Percentiles rank a stretch among this genome's conserved stretches.
phyloP scores from a whole-genome alignment of 2,113 vertebrate genomes.

The Sinocyclocheilus anophthalmus region DNA sequence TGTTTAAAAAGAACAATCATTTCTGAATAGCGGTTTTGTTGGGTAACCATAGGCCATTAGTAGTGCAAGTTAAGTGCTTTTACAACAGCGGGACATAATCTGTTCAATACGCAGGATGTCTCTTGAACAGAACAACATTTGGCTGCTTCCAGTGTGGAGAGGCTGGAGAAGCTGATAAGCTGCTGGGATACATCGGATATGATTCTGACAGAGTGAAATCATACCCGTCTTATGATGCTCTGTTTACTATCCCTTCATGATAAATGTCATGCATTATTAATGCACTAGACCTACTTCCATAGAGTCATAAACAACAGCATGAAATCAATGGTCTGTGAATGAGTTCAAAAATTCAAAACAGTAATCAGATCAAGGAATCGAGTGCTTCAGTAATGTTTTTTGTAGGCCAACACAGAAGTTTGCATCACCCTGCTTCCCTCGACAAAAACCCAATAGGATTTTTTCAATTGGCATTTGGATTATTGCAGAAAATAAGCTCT shows the following conservation, averaged over 20 bases:
- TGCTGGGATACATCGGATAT: neutral
- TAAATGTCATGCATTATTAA: constrained; percentile 21
- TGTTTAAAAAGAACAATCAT: neutral
- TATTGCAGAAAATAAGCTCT: too few species aligned
- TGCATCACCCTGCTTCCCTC: neutral
- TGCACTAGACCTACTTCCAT: neutral
- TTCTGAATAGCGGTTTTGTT: neutral
- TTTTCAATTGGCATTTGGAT: neutral
- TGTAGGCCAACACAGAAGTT: neutral
- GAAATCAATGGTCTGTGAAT: neutral
- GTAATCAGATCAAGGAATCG: neutral
- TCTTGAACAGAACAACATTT: neutral
- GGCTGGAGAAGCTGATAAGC: neutral
- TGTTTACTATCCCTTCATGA: neutral
- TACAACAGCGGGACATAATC: neutral
- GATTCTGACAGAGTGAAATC: neutral
- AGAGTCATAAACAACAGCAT: constrained; percentile 3
- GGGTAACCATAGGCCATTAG: neutral
- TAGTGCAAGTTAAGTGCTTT: neutral
- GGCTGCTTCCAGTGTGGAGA: neutral
- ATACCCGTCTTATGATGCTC: neutral
- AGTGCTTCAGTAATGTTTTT: neutral
- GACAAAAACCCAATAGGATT: neutral
- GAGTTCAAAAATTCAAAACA: neutral
- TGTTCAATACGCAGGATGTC: neutral